Base-by-base conservation (phyloP, 2,797 vertebrate genomes). In the Alauda arvensis region DNA sequence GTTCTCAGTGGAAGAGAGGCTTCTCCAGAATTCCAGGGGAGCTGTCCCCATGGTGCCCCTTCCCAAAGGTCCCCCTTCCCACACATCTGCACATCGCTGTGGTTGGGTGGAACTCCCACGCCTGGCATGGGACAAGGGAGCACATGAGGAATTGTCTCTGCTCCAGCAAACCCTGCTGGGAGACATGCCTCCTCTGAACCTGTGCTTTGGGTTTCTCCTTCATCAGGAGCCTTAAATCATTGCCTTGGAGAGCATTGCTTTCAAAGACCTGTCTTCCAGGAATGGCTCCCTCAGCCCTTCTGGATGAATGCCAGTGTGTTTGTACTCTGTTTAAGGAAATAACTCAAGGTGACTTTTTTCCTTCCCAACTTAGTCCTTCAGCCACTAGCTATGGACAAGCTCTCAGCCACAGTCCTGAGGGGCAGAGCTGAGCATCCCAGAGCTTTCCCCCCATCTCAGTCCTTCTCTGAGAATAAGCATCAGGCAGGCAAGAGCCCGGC, bases 221-320 rank as follows among this genome's bases (percentile, higher is more conserved):
- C 2, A 4, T 74, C 71, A 61, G 46, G 33, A 48, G 6, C 34
- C 28, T 82, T 94, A 89, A 90, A 87, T 89, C 67, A 82, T 48
- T 83, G 71, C 17, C 49, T 85, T 91, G 75, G 83, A 80, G 39
- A 68, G 57, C 12, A 4, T 69, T 29, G 42, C 71, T 91, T 92
- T 90, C 92, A 86, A 83, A 87, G 83, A 84, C 49, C 68, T n/a
- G 67, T 78, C 62, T 91, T 90, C 85, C 89, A 90, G 83, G 75
- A 95, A 93, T 74, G 83, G 31, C 57, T 93, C 61, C 76, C 62
- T 86, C 65, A 82, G 61, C 59, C 61, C 26, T 77, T 77, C 81
- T 88, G 87, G 33, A 74, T 68, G 20, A 68, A 12, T 34, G 55
- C 87, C 68, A 79, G 5, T 8, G 2, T 81, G 42, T 88, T 89